A percentile compares a stretch with the other conserved stretches of the same genome.
phyloP scores from a whole-genome alignment of 2,888 invertebrate species.

The Synanthedon formicaeformis region DNA sequence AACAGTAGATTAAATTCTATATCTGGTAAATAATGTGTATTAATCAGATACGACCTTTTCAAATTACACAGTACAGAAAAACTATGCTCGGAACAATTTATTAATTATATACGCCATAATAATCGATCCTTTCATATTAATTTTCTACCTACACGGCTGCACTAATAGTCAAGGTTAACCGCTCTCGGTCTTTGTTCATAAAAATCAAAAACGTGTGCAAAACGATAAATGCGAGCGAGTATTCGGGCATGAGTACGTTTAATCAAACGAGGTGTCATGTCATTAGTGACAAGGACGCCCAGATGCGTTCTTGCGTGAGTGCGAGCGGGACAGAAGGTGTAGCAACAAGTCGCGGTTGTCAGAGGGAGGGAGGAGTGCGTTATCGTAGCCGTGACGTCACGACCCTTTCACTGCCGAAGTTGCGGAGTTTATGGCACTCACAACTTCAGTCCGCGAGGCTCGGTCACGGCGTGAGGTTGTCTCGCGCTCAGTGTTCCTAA shows the following conservation, averaged over 20 bases:
- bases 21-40: no score
- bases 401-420: conserved; percentile 63
- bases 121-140: background rate
- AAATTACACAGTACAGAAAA: background rate
- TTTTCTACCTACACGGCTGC: background rate
- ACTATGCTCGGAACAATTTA: no score
- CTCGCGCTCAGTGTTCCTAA: conserved; percentile 52
- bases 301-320: conserved; percentile 21
- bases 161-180: background rate
- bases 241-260: conserved; percentile 18
- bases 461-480: conserved; percentile 61
- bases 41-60: no score
- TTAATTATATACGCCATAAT: background rate
- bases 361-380: conserved; percentile 34
- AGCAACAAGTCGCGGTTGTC: conserved; percentile 50
- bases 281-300: conserved; percentile 41
- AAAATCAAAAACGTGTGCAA: conserved; percentile 7
- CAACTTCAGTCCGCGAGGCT: conserved; percentile 62
- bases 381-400: conserved; percentile 72
- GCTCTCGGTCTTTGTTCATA: conserved; percentile 1
- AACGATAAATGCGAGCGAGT: conserved; percentile 4
- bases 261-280: conserved; percentile 36
- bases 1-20: no score
- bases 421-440: conserved; percentile 25
- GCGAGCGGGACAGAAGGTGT: conserved; percentile 35